A percentile compares a stretch with the other conserved stretches of the same genome.
These are phyloP conservation scores for Bolborhynchus lineola DNA, from an alignment of 2,113 vertebrate species.

Conservation along the genomic window DNA sequence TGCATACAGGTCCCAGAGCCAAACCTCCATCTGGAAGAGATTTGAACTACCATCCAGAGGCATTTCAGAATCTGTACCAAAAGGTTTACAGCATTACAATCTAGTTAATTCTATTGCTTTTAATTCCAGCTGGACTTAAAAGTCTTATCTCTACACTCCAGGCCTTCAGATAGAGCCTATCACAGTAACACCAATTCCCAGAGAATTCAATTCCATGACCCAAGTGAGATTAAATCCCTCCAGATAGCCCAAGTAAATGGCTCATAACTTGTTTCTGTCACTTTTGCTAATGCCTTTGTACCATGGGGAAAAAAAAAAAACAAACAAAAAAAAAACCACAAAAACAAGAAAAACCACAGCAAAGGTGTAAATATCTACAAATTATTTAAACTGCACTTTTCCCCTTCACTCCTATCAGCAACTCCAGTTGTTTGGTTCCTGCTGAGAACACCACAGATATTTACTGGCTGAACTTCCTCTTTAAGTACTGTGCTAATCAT, in stretches of 20 bases:
- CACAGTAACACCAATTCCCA: slow-evolving; percentile 65
- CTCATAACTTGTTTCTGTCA: slow-evolving; percentile 70
- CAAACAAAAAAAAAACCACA: no score
- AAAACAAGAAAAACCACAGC: slow-evolving; percentile 33
- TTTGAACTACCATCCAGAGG: slow-evolving; percentile 59
- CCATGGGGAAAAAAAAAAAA: background rate
- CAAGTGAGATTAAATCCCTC: slow-evolving; percentile 72
- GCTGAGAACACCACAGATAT: background rate
- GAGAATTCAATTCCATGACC: slow-evolving; percentile 68
- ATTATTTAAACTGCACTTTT: slow-evolving; percentile 52
- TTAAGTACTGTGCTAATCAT: background rate
- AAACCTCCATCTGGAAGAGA: slow-evolving; percentile 44
- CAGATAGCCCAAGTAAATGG: slow-evolving; percentile 74
- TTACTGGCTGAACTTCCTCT: background rate
- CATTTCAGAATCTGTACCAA: slow-evolving; percentile 61
- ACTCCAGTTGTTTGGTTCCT: background rate
- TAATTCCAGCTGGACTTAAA: slow-evolving; percentile 72
- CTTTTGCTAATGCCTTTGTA: slow-evolving; percentile 72
- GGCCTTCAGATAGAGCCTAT: slow-evolving; percentile 73
- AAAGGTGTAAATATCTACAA: slow-evolving; percentile 68
- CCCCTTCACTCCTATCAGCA: background rate
- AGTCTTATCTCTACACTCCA: slow-evolving; percentile 76
- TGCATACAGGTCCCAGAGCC: background rate
- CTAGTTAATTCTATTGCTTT: slow-evolving; percentile 69
- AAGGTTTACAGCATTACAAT: slow-evolving; percentile 65